These are phyloP conservation scores for Anniella stebbinsi DNA, from an alignment of 2,797 vertebrate genomes.

Conservation along the genomic window DNA sequence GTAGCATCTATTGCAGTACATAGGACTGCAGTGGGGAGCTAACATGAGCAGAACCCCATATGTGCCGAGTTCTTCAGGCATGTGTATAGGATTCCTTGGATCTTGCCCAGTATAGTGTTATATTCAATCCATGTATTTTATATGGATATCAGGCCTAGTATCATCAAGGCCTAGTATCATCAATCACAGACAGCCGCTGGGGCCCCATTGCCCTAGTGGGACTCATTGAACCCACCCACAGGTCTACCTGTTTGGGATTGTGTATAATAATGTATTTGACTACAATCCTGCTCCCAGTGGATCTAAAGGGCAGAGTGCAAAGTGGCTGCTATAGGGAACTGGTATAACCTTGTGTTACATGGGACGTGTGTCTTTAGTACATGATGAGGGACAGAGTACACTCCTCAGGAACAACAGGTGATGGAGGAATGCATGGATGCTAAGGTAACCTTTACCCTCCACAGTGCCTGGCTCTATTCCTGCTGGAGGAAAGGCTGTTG, in stretches of 20 bases:
- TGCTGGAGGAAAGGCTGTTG: not conserved
- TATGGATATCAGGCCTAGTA: not conserved
- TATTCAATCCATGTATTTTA: not conserved
- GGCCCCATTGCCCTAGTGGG: not conserved
- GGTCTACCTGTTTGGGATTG: not conserved
- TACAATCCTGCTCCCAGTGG: not conserved
- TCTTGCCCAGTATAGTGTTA: not conserved
- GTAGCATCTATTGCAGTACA: not conserved
- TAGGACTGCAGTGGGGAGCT: not conserved
- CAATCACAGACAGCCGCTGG: not conserved
- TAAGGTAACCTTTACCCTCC: not conserved
- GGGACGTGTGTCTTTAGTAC: no score
- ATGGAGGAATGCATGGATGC: not conserved
- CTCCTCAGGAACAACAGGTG: no score
- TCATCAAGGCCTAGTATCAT: no score
- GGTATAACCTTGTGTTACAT: no score
- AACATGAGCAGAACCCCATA: not conserved
- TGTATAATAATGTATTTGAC: not conserved
- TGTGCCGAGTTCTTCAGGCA: not conserved
- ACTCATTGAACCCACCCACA: not conserved
- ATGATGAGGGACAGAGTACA: no score
- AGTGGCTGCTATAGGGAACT: no score
- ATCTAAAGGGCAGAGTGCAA: not conserved
- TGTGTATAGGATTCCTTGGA: not conserved
- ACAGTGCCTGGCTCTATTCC: not conserved